These are phyloP conservation scores for Callorhinus ursinus DNA, from an alignment of 2,113 vertebrate genomes.

Conservation along the genomic window DNA sequence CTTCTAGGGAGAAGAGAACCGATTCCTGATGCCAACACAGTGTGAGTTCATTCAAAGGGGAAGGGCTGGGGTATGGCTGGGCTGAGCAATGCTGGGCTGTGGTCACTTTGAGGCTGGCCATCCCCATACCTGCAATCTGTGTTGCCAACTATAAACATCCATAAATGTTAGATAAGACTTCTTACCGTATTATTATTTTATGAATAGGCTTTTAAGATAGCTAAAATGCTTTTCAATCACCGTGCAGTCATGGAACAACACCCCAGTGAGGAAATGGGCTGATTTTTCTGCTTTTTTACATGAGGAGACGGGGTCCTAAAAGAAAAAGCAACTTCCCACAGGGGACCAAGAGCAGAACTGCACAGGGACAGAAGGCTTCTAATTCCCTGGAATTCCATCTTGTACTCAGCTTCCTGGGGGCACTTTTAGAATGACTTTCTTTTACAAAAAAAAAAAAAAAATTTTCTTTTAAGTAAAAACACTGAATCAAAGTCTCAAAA, in stretches of 20 bases:
- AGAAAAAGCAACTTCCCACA: not conserved
- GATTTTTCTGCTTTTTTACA: not conserved
- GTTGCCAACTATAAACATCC: not conserved
- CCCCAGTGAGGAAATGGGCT: not conserved
- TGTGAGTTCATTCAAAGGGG: not conserved
- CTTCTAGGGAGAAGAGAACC: not conserved
- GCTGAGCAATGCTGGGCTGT: fast-evolving
- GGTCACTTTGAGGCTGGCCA: not conserved
- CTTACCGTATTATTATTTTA: constrained; percentile 40
- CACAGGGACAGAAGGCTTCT: not conserved
- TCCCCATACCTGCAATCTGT: not conserved
- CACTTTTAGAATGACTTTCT: not conserved
- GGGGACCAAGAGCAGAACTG: not conserved
- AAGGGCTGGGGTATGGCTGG: not conserved
- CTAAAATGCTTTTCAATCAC: constrained; percentile 4
- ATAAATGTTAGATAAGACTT: not conserved
- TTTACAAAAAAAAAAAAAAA: not conserved
- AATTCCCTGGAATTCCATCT: not conserved
- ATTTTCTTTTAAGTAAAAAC: not conserved
- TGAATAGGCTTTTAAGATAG: constrained; percentile 49
- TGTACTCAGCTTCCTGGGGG: not conserved
- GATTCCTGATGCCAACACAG: not conserved
- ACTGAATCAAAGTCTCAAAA: constrained; percentile 13
- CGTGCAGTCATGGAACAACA: not conserved
- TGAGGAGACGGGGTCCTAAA: not conserved